phyloP scores from a whole-genome alignment of 2,888 invertebrate species.

The Phengaris alcon region DNA sequence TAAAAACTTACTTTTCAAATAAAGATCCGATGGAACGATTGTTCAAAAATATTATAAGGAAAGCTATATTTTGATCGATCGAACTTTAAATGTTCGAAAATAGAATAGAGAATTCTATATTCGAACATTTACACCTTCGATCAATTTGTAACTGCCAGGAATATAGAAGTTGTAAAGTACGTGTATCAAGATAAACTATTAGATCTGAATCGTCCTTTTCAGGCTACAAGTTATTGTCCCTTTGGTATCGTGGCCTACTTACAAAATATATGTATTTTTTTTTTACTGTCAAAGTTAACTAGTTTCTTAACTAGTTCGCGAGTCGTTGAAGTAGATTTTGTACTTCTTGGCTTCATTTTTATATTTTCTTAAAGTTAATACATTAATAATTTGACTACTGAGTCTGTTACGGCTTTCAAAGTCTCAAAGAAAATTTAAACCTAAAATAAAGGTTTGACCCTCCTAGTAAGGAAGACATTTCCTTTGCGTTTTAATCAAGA shows the following conservation, averaged over 20 bases:
- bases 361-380: not conserved
- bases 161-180: conserved; percentile 4
- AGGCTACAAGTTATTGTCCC: not conserved
- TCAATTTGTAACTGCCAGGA: conserved; percentile 8
- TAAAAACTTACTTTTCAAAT: not conserved
- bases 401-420: not conserved
- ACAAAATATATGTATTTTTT: not conserved
- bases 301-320: too few relatives aligned
- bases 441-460: not conserved
- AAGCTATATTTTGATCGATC: conserved; percentile 8
- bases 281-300: too few relatives aligned
- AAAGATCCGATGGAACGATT: not conserved
- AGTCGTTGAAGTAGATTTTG: not conserved
- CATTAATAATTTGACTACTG: too few relatives aligned
- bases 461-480: conserved; percentile 14
- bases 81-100: not conserved
- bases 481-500: conserved; percentile 20
- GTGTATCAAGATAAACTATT: conserved; percentile 8
- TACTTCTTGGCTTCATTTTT: not conserved
- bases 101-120: not conserved
- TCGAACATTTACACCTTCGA: conserved; percentile 1
- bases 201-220: not conserved
- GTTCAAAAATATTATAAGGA: not conserved
- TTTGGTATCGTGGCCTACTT: not conserved
- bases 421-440: not conserved